These are phyloP conservation scores for Kradibia gibbosae DNA, from an alignment of 1,140 invertebrate genomes.

Conservation along the genomic window DNA sequence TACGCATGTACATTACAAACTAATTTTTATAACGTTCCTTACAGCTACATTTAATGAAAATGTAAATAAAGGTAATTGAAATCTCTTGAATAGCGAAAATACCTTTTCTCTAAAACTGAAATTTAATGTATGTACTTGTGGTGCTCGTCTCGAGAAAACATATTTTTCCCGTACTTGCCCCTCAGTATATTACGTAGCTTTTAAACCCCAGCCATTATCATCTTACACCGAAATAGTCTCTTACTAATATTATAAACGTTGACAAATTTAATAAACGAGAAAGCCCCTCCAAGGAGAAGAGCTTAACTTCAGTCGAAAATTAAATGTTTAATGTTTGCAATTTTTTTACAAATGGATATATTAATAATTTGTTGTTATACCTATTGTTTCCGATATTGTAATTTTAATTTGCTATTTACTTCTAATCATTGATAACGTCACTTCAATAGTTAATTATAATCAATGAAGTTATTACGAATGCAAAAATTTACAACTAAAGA, in stretches of 20 bases:
- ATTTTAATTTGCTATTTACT: no score
- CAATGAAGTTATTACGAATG: no score
- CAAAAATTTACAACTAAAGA: no score
- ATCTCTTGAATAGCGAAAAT: background rate
- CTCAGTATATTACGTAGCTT: background rate
- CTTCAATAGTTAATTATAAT: no score
- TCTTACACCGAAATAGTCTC: background rate
- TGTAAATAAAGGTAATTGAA: background rate
- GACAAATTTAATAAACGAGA: background rate
- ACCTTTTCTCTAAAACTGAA: background rate
- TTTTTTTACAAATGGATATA: no score
- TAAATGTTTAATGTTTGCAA: no score
- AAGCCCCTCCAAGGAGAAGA: no score
- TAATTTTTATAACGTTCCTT: background rate
- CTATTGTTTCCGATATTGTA: no score
- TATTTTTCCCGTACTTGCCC: background rate
- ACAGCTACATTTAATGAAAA: slow-evolving; percentile 7
- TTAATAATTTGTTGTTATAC: no score
- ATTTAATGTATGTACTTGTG: background rate
- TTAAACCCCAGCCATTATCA: background rate
- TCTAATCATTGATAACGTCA: no score
- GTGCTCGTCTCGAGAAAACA: background rate
- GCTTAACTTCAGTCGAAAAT: no score
- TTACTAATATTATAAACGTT: background rate
- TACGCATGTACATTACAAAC: background rate